A percentile compares a stretch with the other conserved stretches of the same genome.
phyloP scores from a whole-genome alignment of 2,113 vertebrate genomes.

The Gavia stellata region DNA sequence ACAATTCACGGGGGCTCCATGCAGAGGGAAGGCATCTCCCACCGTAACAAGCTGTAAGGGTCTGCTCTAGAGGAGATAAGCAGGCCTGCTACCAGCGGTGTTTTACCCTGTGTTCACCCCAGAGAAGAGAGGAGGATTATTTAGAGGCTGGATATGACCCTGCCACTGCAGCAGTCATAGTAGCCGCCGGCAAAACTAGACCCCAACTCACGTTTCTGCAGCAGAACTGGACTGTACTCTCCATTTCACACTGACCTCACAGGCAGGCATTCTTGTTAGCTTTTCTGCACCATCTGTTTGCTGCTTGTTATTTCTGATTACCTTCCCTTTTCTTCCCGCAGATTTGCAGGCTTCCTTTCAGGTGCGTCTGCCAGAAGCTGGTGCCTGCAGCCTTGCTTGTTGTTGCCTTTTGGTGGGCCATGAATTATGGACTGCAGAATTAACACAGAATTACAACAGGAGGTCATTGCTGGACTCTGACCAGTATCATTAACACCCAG shows the following conservation, averaged over 20 bases:
- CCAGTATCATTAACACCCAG: constrained; percentile 46
- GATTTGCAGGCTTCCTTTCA: constrained; percentile 36
- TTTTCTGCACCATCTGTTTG: neutral
- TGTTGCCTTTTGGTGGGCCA: constrained; percentile 48
- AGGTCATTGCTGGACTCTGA: constrained; percentile 74
- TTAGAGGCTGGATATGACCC: neutral
- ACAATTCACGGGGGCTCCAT: fast-evolving
- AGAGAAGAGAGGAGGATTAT: neutral
- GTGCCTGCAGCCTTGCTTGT: constrained; percentile 37
- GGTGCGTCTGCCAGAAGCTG: constrained; percentile 41
- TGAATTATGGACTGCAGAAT: constrained; percentile 21
- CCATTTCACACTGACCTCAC: fast-evolving
- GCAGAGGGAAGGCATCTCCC: neutral
- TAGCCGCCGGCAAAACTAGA: neutral
- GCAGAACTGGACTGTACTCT: fast-evolving
- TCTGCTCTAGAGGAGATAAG: neutral
- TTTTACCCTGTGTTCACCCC: neutral
- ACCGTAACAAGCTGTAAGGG: neutral
- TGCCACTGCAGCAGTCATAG: neutral
- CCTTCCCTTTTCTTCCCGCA: neutral
- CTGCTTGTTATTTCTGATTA: neutral
- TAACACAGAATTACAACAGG: neutral
- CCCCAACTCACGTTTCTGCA: fast-evolving
- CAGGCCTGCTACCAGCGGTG: neutral
- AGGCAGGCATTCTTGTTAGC: fast-evolving